Percentiles rank a stretch among this genome's conserved stretches.
These are phyloP conservation scores for Pseudomyrmex concolor DNA, from an alignment of 1,140 invertebrate genomes.

Conservation along the genomic window DNA sequence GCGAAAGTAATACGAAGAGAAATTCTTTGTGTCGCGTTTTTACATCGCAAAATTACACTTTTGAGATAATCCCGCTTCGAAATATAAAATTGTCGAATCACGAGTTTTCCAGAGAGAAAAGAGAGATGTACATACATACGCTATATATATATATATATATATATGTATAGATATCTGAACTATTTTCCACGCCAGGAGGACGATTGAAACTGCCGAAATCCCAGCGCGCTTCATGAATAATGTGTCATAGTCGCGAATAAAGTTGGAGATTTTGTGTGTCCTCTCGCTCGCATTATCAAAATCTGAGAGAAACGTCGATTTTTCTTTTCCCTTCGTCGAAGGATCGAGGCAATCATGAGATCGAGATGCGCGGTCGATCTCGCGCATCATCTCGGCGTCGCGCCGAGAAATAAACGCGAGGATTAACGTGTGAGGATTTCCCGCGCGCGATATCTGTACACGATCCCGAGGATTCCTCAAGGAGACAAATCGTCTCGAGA, in stretches of 20 bases:
- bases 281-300: background rate
- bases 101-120: too few relatives aligned
- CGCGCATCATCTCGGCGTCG: background rate
- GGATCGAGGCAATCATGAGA: slow-evolving; percentile 7
- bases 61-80: too few relatives aligned
- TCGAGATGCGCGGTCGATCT: background rate
- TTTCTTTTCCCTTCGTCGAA: background rate
- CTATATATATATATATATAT: too few relatives aligned
- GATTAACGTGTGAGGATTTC: slow-evolving; percentile 1
- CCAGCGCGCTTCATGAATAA: slow-evolving; percentile 7
- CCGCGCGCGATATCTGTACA: background rate
- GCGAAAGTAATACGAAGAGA: background rate
- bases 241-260: background rate
- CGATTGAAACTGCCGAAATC: slow-evolving; percentile 48
- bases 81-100: too few relatives aligned
- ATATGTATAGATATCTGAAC: too few relatives aligned
- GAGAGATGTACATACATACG: too few relatives aligned
- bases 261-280: background rate
- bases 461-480: background rate
- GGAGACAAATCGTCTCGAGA: slow-evolving; percentile 26
- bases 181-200: background rate
- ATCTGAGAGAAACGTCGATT: background rate
- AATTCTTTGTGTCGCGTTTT: too few relatives aligned
- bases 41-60: too few relatives aligned
- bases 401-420: slow-evolving; percentile 1